Evolutionary conservation across 2,888 invertebrate genomes (phyloP).

Genomic region (Eulithis prunata): DNA sequence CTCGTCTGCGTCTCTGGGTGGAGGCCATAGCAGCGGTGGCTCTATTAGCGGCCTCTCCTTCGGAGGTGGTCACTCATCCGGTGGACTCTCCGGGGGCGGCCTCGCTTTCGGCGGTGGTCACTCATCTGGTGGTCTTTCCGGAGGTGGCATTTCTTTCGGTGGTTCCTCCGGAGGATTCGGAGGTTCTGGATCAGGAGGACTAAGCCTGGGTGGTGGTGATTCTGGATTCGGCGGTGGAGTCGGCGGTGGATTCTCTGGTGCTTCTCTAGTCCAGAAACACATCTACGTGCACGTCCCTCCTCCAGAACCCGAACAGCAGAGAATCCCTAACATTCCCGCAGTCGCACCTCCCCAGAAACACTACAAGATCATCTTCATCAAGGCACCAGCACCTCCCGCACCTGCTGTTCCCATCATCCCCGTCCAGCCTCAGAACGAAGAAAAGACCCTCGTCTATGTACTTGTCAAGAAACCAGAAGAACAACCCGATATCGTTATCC

Average conservation of each 20-base stretch:
- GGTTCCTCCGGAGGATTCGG: slow-evolving; percentile 59
- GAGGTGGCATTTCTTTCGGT: slow-evolving; percentile 57
- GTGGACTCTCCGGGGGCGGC: slow-evolving; percentile 47
- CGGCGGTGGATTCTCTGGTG: slow-evolving; percentile 77
- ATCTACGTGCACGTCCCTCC: slow-evolving; percentile 96
- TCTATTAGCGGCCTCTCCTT: slow-evolving; percentile 50
- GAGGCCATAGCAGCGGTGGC: slow-evolving; percentile 52
- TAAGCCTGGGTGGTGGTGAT: slow-evolving; percentile 67
- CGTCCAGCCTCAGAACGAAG: slow-evolving; percentile 91
- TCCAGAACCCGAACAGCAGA: slow-evolving; percentile 91
- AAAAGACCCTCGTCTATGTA: slow-evolving; percentile 95
- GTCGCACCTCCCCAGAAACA: slow-evolving; percentile 92
- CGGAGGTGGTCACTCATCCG: slow-evolving; percentile 56
- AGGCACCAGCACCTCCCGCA: slow-evolving; percentile 93
- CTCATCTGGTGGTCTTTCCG: slow-evolving; percentile 51
- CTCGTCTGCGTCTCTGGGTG: slow-evolving; percentile 56
- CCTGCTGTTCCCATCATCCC: slow-evolving; percentile 93
- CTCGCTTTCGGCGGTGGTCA: slow-evolving; percentile 60
- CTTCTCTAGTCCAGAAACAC: slow-evolving; percentile 91
- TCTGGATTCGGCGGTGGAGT: slow-evolving; percentile 72
- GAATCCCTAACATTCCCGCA: slow-evolving; percentile 86
- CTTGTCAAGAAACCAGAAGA: slow-evolving; percentile 95
- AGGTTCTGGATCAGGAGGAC: slow-evolving; percentile 48
- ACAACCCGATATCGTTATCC: slow-evolving; percentile 91
- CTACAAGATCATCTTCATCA: slow-evolving; percentile 97